Evolutionary conservation across 2,113 vertebrate species (phyloP), one percentile per base, ranked within the genome.

Genomic region (Leiothrix lutea): DNA sequence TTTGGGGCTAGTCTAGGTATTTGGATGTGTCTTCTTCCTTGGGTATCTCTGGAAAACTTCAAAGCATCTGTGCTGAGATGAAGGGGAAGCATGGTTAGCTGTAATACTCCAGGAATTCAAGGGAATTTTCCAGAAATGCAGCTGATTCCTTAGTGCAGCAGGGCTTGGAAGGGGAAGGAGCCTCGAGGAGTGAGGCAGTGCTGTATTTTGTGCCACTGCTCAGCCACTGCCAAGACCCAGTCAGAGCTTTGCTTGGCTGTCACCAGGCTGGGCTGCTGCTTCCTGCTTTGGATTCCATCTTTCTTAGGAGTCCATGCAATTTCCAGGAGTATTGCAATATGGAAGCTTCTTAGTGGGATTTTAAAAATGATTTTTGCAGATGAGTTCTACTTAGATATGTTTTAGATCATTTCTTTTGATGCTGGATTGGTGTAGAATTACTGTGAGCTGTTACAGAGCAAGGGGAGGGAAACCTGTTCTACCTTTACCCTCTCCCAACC

Each of bases 21-120:
- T 95, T 86, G 53, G 65, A 92, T 84, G 48, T 40, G 35, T 94
- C 89, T 78, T 94, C 86, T 66, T 93, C 74, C 77, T 79, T 84
- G 45, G 48, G 25, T 92, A 50, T 60, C 89, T 77, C 71, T 86
- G 86, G 90, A 66, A 94, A 71, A 90, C 86, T 88, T 93, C 44
- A 92, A 95, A 92, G 88, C 51, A 31, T 77, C 57, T 78, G 72
- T 72, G 85, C 29, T 47, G 62, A 88, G 72, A 61, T 78, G 92
- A 93, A 90, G 62, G 60, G 73, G 54, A 42, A 74, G 57, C 66
- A 51, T 8, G 66, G 66, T 81, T 92, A 71, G 64, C 57, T 72
- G 35, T 70, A 87, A 79, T 13, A 21, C 29, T 65, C 26, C 14
- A 81, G n/a, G 87, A 87, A 95, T 93, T 71, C 33, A 33, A 80